These are phyloP conservation scores for Noctilio leporinus DNA, from an alignment of 2,113 vertebrate genomes.

Conservation along the genomic window DNA sequence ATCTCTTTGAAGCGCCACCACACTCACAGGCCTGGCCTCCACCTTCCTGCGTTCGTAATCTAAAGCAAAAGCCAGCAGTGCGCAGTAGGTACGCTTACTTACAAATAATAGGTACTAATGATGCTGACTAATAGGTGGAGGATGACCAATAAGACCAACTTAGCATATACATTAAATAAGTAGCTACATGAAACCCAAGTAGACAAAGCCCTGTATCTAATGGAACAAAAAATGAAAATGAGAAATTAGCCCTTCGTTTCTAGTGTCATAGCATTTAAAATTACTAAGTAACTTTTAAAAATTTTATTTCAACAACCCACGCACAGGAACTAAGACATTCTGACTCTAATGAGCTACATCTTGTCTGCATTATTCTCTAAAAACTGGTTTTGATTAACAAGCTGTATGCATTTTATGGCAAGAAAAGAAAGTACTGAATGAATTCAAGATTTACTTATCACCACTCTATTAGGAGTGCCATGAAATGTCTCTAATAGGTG, in stretches of 20 bases:
- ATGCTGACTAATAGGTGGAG: background rate
- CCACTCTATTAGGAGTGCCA: background rate
- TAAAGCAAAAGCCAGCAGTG: background rate
- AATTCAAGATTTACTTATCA: background rate
- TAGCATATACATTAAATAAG: background rate
- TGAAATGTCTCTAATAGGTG: background rate
- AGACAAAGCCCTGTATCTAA: background rate
- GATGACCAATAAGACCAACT: background rate
- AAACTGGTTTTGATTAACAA: constrained; percentile 26
- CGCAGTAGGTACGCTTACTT: background rate
- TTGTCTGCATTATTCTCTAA: background rate
- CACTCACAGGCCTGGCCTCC: background rate
- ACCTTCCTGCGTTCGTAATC: background rate
- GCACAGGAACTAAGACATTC: background rate
- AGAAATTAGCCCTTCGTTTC: background rate
- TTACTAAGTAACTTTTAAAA: background rate
- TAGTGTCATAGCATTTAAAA: background rate
- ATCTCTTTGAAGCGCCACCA: background rate
- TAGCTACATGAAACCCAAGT: background rate
- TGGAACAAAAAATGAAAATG: background rate
- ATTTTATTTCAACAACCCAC: background rate
- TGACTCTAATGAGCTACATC: background rate
- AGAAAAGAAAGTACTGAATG: background rate
- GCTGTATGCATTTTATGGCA: background rate
- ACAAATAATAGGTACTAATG: background rate